Evolutionary conservation across 1,140 invertebrate genomes (phyloP).

Genomic region (Luehdorfia chinensis): DNA sequence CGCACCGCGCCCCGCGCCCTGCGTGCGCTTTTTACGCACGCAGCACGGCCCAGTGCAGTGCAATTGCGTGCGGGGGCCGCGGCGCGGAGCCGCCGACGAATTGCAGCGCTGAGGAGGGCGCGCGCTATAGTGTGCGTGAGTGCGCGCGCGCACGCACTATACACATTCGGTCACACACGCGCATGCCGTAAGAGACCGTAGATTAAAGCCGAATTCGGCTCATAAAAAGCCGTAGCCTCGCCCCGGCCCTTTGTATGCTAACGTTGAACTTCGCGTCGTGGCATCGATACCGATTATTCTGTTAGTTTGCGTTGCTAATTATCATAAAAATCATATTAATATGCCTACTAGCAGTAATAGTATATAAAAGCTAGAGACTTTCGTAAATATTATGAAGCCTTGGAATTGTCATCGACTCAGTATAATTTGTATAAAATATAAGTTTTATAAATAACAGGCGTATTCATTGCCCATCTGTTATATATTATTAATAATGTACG

Average conservation of each 20-base stretch:
- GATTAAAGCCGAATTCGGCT: slow-evolving; percentile 63
- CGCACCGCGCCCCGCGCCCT: slow-evolving; percentile 40
- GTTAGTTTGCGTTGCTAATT: slow-evolving; percentile 45
- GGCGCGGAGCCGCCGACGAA: slow-evolving; percentile 63
- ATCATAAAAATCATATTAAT: slow-evolving; percentile 58
- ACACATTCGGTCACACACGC: slow-evolving; percentile 19
- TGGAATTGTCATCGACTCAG: background rate
- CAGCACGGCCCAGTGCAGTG: slow-evolving; percentile 62
- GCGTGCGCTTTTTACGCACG: slow-evolving; percentile 73
- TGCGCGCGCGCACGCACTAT: slow-evolving; percentile 47
- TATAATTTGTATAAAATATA: slow-evolving; percentile 6
- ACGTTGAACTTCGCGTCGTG: slow-evolving; percentile 61
- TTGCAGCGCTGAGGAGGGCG: slow-evolving; percentile 68
- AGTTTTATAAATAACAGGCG: no score
- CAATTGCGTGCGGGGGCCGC: slow-evolving; percentile 69
- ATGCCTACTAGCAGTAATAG: slow-evolving; percentile 47
- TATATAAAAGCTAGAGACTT: slow-evolving; percentile 28
- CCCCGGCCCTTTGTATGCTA: slow-evolving; percentile 64
- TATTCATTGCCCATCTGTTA: no score
- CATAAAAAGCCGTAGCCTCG: slow-evolving; percentile 65
- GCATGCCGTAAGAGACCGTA: slow-evolving; percentile 36
- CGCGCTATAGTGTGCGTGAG: slow-evolving; percentile 52
- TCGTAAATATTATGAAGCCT: slow-evolving; percentile 9
- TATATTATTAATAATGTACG: no score
- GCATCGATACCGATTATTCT: slow-evolving; percentile 42